Evolutionary conservation across 2,888 invertebrate species (phyloP).

Genomic region (Aphodius granarius): DNA sequence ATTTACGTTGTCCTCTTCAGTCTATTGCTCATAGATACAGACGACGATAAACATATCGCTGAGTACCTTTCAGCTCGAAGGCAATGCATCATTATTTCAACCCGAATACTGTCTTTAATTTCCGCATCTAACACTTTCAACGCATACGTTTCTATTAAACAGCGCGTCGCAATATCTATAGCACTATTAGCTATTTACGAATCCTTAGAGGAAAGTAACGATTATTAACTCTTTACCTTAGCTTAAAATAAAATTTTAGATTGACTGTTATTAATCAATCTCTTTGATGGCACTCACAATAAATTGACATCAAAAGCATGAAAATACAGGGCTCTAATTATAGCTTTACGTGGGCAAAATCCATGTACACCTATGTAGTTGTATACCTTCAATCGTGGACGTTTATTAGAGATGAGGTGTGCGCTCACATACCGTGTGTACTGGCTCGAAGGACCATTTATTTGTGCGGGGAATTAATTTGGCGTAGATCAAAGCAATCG

Average conservation of each 20-base stretch:
- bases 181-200: not conserved
- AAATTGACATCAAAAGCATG: not conserved
- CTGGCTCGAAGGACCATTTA: not conserved
- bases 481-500: slow-evolving; percentile 1
- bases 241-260: too few species aligned
- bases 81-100: not conserved
- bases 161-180: not conserved
- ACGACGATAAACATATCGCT: not conserved
- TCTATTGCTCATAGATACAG: not conserved
- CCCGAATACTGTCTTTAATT: not conserved
- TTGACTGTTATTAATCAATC: not conserved
- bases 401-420: not conserved
- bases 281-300: not conserved
- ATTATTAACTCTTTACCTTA: too few species aligned
- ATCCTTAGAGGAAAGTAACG: too few species aligned
- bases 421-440: not conserved
- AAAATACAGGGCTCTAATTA: not conserved
- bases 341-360: not conserved
- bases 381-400: not conserved
- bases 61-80: not conserved
- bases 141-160: not conserved
- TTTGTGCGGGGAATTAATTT: slow-evolving; percentile 2
- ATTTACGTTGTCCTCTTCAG: not conserved
- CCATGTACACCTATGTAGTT: not conserved
- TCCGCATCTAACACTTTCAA: not conserved